Percentiles rank a stretch among this genome's conserved stretches.
Conservation (phyloP, 1,140 invertebrate genomes). For the Diprion similis region DNA sequence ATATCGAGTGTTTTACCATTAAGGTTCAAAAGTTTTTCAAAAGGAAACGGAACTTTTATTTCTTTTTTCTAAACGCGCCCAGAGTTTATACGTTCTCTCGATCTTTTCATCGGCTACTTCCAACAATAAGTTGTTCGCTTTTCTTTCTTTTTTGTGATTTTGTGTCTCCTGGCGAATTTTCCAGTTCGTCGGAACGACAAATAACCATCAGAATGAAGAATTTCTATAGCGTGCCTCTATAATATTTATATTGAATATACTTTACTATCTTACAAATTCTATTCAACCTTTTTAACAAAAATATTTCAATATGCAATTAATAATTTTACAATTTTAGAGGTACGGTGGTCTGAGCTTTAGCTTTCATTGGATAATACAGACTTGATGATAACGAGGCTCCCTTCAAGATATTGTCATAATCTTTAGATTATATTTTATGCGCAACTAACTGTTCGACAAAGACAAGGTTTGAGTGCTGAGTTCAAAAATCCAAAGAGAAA, state of each 20-base stretch:
- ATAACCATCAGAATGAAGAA: no score
- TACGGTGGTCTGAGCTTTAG: background rate
- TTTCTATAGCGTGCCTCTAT: background rate
- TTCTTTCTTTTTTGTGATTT: no score
- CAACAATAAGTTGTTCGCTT: no score
- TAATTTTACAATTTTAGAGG: slow-evolving; percentile 6
- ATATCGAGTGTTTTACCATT: no score
- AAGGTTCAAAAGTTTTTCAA: no score
- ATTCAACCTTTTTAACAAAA: slow-evolving; percentile 3
- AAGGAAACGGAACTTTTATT: no score
- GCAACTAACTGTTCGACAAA: background rate
- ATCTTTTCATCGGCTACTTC: no score
- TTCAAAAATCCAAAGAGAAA: background rate
- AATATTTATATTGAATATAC: background rate
- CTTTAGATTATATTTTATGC: background rate
- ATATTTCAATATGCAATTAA: slow-evolving; percentile 6
- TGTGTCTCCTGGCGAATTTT: no score
- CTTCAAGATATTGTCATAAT: slow-evolving; percentile 1
- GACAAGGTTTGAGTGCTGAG: background rate
- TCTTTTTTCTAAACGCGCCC: no score
- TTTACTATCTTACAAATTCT: background rate
- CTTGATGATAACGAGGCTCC: background rate
- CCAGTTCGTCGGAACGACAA: no score
- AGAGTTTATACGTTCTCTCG: no score
- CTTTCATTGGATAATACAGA: background rate